Conservation (phyloP, 2,888 invertebrate species). For the Allygus modestus region DNA sequence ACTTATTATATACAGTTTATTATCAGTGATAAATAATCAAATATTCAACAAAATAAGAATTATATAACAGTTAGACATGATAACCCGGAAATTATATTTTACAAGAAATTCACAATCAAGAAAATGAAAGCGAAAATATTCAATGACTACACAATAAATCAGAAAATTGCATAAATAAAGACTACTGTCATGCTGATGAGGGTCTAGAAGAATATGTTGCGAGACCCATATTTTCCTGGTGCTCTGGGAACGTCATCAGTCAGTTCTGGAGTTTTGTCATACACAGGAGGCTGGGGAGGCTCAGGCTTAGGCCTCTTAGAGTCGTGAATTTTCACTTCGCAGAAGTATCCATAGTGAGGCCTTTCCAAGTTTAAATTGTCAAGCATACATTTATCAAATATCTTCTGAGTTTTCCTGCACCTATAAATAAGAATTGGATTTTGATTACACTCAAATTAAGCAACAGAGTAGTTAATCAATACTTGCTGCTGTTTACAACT, state of each 20-base stretch:
- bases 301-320: slow-evolving; percentile 83
- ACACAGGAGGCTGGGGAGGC: slow-evolving; percentile 79
- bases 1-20: neutral
- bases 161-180: neutral
- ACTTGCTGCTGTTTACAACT: too few relatives aligned
- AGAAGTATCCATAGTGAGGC: slow-evolving; percentile 90
- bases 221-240: slow-evolving; percentile 28
- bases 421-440: neutral
- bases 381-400: slow-evolving; percentile 89
- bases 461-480: too few relatives aligned
- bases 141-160: neutral
- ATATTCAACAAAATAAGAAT: neutral
- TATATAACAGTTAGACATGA: neutral
- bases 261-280: slow-evolving; percentile 84
- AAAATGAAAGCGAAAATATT: neutral
- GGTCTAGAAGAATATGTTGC: slow-evolving; percentile 19
- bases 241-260: slow-evolving; percentile 73
- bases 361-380: slow-evolving; percentile 89
- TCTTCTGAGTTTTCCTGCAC: slow-evolving; percentile 92
- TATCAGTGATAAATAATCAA: neutral
- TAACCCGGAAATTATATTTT: neutral
- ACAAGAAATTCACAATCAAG: neutral
- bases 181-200: neutral
- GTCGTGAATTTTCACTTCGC: slow-evolving; percentile 83
- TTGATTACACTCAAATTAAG: too few relatives aligned